Evolutionary conservation across 2,888 invertebrate species (phyloP), one percentile per base, ranked within the genome.

Genomic region (Fragum sueziense): DNA sequence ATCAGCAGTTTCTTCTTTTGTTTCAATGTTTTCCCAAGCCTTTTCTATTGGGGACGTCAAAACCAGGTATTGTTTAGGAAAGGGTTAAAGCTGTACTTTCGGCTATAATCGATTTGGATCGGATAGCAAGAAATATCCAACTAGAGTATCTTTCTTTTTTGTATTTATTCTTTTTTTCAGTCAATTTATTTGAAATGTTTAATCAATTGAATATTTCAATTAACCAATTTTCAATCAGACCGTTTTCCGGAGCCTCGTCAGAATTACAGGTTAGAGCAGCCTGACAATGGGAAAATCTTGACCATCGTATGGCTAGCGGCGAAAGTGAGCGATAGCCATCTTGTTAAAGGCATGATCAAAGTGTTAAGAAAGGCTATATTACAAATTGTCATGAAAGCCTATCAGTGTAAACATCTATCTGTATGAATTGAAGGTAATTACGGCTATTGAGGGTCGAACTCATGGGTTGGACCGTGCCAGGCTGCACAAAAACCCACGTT

Each of bases 331-430:
- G 41, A 41, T 41, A 41, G 41, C 29, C 22, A 65, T 65, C 65
- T 65, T 76, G 33, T 72, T 29, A 70, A 75, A 65, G 41, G 67
- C 47, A 34, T 76, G 84, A 84, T 84, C 84, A 84, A 84, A 84
- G 82, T 67, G 70, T 78, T 80, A 73, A 74, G 61, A 47, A 77
- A 61, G 57, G 79, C 74, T 84, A 82, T 84, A 84, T 84, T 84
- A 84, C 84, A 80, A 80, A 79, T 77, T 80, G 76, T 76, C 82
- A 82, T 82, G 84, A 78, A 78, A 77, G 73, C 77, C 78, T 84
- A 84, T 84, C 84, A 80, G 70, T 82, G 71, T 67, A 54, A 61
- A 52, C 65, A 84, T 84, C 84, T 78, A 51, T 57, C 78, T 65
- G n/a, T 52, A 79, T 82, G 84, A 84, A 84, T 84, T 70, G 79